A percentile compares a stretch with the other conserved stretches of the same genome.
These are phyloP conservation scores for Microplitis manilae DNA, from an alignment of 2,888 invertebrate species.

Conservation along the genomic window DNA sequence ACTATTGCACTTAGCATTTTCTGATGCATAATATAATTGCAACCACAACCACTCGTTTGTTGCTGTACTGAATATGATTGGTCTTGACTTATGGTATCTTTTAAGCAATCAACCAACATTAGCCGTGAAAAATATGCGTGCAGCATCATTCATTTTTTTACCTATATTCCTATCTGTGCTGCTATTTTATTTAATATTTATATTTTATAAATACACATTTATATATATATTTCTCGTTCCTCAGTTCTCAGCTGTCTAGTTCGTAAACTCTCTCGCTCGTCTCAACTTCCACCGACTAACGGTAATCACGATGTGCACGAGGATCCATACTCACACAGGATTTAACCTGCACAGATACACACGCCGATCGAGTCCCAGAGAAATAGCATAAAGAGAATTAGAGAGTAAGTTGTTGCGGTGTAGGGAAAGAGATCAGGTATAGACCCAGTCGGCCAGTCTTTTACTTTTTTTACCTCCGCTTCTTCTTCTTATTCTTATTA, in stretches of 20 bases:
- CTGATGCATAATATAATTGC: neutral
- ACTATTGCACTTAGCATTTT: neutral
- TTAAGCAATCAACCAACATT: neutral
- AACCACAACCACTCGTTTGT: neutral
- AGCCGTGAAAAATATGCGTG: conserved; percentile 25
- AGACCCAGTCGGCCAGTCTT: neutral
- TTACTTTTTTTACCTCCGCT: neutral
- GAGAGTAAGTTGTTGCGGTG: neutral
- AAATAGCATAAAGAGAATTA: neutral
- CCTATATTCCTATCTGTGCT: conserved; percentile 21
- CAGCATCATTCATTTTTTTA: neutral
- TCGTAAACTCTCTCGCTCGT: conserved; percentile 22
- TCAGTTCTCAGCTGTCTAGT: conserved; percentile 23
- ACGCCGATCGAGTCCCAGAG: neutral
- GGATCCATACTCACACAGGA: conserved; percentile 37
- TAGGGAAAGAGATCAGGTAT: neutral
- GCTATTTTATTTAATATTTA: conserved; percentile 31
- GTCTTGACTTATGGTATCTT: conserved; percentile 2
- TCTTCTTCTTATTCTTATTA: neutral
- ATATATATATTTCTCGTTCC: conserved; percentile 25
- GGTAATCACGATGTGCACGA: conserved; percentile 50
- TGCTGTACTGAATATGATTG: neutral
- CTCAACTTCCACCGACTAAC: conserved; percentile 43
- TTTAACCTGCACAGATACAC: neutral
- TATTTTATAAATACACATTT: conserved; percentile 30